Evolutionary conservation across 2,888 invertebrate genomes (phyloP), one percentile per base, ranked within the genome.

Genomic region (Salpingus planirostris): DNA sequence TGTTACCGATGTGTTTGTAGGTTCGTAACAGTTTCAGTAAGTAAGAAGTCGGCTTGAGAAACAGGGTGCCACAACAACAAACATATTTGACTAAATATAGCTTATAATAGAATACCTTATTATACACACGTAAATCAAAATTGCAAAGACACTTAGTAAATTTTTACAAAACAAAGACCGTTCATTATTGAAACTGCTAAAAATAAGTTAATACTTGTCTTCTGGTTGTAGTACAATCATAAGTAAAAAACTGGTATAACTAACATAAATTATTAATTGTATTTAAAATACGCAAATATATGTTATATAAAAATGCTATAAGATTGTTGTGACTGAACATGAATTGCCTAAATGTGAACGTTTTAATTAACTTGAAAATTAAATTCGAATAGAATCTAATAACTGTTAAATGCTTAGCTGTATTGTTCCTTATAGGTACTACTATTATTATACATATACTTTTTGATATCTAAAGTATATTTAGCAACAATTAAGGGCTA

Each of bases 161-260:
- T n/a, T n/a, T n/a, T n/a, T n/a, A n/a, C n/a, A n/a, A n/a, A n/a
- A n/a, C n/a, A n/a, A n/a, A n/a, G n/a, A n/a, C n/a, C n/a, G n/a
- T n/a, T n/a, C n/a, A n/a, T n/a, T n/a, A n/a, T n/a, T n/a, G n/a
- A n/a, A n/a, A n/a, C n/a, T n/a, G n/a, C n/a, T n/a, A n/a, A n/a
- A n/a, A n/a, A n/a, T n/a, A n/a, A n/a, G n/a, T n/a, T n/a, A n/a
- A n/a, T n/a, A n/a, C n/a, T n/a, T n/a, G n/a, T n/a, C n/a, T n/a
- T n/a, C n/a, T n/a, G n/a, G n/a, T n/a, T n/a, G n/a, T 47, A 44
- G 43, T 47, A 43, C 38, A 47, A 43, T 47, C 43, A 42, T 44
- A 29, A 36, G 27, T 31, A 29, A 34, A 31, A 33, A 29, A 15
- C n/a, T n/a, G n/a, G 18, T 18, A 18, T 18, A 18, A 18, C 8